These are phyloP conservation scores for Grallaria varia DNA, from an alignment of 2,113 vertebrate species.

Conservation along the genomic window DNA sequence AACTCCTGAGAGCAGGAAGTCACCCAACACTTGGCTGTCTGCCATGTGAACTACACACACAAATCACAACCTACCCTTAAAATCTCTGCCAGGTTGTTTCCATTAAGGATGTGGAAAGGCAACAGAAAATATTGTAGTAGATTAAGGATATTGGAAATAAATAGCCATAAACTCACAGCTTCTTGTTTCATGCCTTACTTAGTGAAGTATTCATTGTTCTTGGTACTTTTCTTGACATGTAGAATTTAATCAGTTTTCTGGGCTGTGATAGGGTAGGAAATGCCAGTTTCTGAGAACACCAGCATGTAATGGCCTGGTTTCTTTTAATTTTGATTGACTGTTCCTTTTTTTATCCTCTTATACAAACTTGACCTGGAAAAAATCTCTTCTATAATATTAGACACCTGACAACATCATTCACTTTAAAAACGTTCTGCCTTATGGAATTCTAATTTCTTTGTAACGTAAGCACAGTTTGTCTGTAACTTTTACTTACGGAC, in stretches of 20 bases:
- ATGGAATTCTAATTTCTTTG: neutral
- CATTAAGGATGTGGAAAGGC: neutral
- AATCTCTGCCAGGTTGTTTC: neutral
- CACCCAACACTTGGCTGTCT: neutral
- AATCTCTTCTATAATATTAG: neutral
- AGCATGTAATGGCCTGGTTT: neutral
- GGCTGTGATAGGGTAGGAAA: neutral
- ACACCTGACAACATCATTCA: neutral
- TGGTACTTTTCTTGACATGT: neutral
- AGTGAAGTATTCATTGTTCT: neutral
- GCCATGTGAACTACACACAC: neutral
- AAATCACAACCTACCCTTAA: neutral
- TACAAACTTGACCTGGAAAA: neutral
- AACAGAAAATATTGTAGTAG: neutral
- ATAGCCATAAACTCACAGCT: neutral
- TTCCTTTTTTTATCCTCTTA: neutral
- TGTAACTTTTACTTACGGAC: neutral
- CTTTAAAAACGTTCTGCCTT: neutral
- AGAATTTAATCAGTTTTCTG: neutral
- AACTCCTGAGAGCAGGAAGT: neutral
- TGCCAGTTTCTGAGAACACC: neutral
- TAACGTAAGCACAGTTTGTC: neutral
- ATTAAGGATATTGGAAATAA: neutral
- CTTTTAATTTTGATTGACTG: neutral
- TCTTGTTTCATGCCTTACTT: neutral